These are phyloP conservation scores for Trematomus bernacchii DNA, from an alignment of 2,797 vertebrate species.

Conservation along the genomic window DNA sequence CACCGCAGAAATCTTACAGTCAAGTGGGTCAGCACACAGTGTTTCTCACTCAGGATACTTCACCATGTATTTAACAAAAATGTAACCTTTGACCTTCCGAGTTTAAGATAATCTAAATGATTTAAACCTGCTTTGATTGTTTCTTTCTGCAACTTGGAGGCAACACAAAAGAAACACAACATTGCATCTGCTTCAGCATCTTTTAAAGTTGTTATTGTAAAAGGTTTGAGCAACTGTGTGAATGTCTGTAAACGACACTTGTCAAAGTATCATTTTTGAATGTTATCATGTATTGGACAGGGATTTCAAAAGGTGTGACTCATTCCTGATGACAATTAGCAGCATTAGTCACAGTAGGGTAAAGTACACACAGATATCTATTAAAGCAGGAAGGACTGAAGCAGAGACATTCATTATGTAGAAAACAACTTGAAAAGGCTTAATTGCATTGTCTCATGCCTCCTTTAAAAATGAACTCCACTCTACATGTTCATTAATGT, in stretches of 20 bases:
- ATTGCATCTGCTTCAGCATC: too few relatives aligned
- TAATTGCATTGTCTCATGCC: neutral
- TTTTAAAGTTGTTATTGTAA: neutral
- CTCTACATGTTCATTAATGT: neutral
- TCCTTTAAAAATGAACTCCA: constrained; percentile 9
- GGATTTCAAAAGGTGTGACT: neutral
- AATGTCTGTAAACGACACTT: neutral
- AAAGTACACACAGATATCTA: neutral
- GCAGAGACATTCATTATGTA: neutral
- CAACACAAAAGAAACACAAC: neutral
- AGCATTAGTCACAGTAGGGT: neutral
- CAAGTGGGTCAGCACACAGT: constrained; percentile 17
- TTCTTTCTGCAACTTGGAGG: neutral
- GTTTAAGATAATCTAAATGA: neutral
- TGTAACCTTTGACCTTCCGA: constrained; percentile 4
- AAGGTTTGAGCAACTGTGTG: neutral
- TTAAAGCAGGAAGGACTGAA: neutral
- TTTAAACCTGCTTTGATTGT: neutral
- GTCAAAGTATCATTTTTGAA: neutral
- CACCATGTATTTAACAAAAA: neutral
- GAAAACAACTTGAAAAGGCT: neutral
- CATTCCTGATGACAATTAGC: neutral
- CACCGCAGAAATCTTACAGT: constrained; percentile 3
- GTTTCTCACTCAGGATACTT: neutral
- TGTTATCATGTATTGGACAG: neutral